Base-by-base conservation (phyloP, 2,888 invertebrate species). In the Spicauda simplicius region DNA sequence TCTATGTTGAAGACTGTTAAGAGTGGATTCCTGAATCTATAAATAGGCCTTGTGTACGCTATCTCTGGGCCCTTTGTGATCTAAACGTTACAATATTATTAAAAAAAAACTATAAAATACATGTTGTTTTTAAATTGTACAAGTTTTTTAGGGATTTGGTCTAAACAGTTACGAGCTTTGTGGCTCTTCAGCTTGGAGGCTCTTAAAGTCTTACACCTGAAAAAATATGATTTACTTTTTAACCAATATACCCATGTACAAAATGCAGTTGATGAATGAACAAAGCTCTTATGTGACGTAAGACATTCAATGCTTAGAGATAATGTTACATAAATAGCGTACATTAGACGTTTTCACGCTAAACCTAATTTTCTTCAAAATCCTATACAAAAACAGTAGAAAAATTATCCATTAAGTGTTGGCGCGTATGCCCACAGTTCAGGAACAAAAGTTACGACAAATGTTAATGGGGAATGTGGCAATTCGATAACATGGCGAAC, bases 321-420 rank as follows among this genome's bases (percentile, higher is more conserved):
- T 45, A n/a, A 45, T 45, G 7, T 50, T 50, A 50, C n/a, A 18
- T 50, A 6, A 50, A 16, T 37, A 16, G 16, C 18, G 11, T 10
- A 41, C 41, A 37, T 18, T n/a, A 30, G 59, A 59, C 59, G 59
- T 50, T 59, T 48, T 25, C 59, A 59, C 59, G 48, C 18, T 55
- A 63, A 63, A 55, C 30, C 14, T 45, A 54, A 20, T 45, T 25
- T 25, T 54, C 11, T 18, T 19, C 45, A 25, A 55, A 25, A 56
- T 16, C 25, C n/a, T 30, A 48, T 56, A 48, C n/a, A 48, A 56
- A 56, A 58, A 20, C 45, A 56, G 52, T 55, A 63, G 25, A 45
- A 62, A 37, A 62, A 16, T 6, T 14, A 16, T n/a, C 14, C 16
- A 6, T 37, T 41, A n/a, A 20, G 3, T 52, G 30, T 18, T n/a